Percentiles rank a stretch among this genome's conserved stretches.
These are phyloP conservation scores for Drosophila asahinai DNA, from an alignment of 1,140 invertebrate genomes.

Conservation along the genomic window DNA sequence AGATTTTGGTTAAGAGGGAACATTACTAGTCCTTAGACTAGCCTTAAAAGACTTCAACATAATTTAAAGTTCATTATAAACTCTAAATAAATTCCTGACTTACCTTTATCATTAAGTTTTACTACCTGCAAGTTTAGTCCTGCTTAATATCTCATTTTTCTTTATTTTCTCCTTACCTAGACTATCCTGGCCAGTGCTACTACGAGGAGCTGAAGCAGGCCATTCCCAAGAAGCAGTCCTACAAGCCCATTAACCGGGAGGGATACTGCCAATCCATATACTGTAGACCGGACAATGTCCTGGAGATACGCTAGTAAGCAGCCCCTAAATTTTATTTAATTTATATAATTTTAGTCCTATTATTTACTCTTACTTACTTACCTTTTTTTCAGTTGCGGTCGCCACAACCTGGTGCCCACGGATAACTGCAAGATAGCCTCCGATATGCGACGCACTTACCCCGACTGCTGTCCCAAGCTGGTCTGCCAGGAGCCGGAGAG, in stretches of 20 bases:
- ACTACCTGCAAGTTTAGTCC: too few relatives aligned
- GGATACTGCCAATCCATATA: slow-evolving; percentile 74
- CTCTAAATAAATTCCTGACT: too few relatives aligned
- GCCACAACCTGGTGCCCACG: slow-evolving; percentile 72
- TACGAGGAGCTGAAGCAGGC: slow-evolving; percentile 77
- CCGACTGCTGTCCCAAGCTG: slow-evolving; percentile 73
- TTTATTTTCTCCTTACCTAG: slow-evolving; percentile 7
- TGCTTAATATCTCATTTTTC: neutral
- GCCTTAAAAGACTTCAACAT: too few relatives aligned
- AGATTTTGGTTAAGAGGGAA: too few relatives aligned
- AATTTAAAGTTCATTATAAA: neutral
- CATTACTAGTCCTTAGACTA: too few relatives aligned
- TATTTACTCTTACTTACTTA: neutral
- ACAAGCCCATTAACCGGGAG: slow-evolving; percentile 78
- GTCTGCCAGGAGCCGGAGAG: slow-evolving; percentile 64
- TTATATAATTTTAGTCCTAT: too few relatives aligned
- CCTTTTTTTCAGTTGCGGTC: slow-evolving; percentile 62
- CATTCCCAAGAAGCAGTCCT: slow-evolving; percentile 77
- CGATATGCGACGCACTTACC: slow-evolving; percentile 75
- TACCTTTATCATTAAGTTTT: neutral
- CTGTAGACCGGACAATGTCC: slow-evolving; percentile 73
- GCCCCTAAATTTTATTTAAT: too few relatives aligned
- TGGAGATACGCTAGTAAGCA: slow-evolving; percentile 72
- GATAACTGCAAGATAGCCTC: slow-evolving; percentile 66
- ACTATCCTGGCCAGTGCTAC: slow-evolving; percentile 79